A percentile compares a stretch with the other conserved stretches of the same genome.
Evolutionary conservation across 2,113 vertebrate genomes (phyloP).

Genomic region (Macheiramphus alcinus): DNA sequence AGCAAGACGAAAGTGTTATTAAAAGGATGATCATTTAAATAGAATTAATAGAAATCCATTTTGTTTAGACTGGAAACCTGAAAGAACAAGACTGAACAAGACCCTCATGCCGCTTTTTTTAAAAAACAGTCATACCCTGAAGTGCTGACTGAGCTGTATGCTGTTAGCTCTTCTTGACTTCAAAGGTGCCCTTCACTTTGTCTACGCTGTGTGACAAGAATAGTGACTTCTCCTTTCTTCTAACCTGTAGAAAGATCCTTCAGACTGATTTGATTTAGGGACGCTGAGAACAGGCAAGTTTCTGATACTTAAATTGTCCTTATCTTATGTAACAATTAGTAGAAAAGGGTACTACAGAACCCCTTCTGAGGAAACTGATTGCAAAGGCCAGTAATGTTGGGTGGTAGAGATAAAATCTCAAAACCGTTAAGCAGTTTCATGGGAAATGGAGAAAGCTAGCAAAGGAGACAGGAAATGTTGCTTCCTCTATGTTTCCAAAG

Average conservation of each 20-base stretch:
- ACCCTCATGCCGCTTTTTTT: accelerated
- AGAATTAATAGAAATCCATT: neutral
- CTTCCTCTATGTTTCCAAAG: neutral
- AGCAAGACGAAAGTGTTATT: neutral
- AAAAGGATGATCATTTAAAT: neutral
- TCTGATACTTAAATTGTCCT: neutral
- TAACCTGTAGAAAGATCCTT: neutral
- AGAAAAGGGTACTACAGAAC: neutral
- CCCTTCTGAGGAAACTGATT: neutral
- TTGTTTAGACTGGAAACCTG: neutral
- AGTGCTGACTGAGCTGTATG: neutral
- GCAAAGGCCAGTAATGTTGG: neutral
- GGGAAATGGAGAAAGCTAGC: neutral
- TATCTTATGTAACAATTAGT: neutral
- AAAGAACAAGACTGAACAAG: neutral
- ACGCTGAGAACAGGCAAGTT: neutral
- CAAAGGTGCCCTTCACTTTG: neutral
- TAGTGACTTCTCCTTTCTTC: neutral
- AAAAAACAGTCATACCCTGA: neutral
- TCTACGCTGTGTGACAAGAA: neutral
- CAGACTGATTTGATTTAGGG: neutral
- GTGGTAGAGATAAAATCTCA: neutral
- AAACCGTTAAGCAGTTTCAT: neutral
- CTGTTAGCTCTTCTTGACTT: neutral
- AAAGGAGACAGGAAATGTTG: neutral